These are phyloP conservation scores for Unio pictorum DNA, from an alignment of 2,888 invertebrate genomes.

Conservation along the genomic window DNA sequence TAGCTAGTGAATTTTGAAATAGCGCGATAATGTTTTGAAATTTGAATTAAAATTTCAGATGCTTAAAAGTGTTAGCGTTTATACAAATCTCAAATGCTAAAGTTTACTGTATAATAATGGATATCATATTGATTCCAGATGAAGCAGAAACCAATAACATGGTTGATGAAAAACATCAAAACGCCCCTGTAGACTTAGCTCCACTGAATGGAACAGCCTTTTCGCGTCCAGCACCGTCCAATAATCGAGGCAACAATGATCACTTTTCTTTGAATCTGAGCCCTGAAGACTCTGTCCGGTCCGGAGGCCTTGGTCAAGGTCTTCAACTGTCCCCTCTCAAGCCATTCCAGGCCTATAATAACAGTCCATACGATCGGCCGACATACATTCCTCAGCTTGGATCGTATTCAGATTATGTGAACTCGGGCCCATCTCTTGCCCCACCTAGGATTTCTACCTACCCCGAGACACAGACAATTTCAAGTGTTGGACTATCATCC, in stretches of 20 bases:
- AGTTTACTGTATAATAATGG: neutral
- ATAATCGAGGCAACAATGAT: constrained; percentile 4
- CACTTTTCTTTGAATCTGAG: too few species aligned
- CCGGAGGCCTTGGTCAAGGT: constrained; percentile 10
- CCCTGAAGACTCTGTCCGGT: constrained; percentile 14
- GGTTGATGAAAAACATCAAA: constrained; percentile 19
- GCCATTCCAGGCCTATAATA: constrained; percentile 39
- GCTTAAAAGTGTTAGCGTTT: too few species aligned
- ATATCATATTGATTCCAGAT: constrained; percentile 18
- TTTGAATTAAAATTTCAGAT: too few species aligned
- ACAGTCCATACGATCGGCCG: constrained; percentile 40
- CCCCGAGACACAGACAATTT: constrained; percentile 43
- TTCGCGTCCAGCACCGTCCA: constrained; percentile 40
- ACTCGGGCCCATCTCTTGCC: constrained; percentile 29
- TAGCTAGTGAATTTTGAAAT: too few species aligned
- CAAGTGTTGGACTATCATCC: constrained; percentile 37
- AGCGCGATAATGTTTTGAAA: too few species aligned
- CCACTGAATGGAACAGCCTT: constrained; percentile 50
- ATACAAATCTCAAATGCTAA: neutral
- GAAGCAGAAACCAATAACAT: constrained; percentile 21
- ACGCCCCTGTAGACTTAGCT: constrained; percentile 12
- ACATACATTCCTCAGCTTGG: constrained; percentile 55
- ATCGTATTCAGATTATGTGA: constrained; percentile 54
- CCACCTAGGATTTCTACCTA: constrained; percentile 38
- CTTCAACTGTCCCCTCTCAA: constrained; percentile 50